Evolutionary conservation across 1,140 invertebrate species (phyloP).

Genomic region (Argopecten irradians): DNA sequence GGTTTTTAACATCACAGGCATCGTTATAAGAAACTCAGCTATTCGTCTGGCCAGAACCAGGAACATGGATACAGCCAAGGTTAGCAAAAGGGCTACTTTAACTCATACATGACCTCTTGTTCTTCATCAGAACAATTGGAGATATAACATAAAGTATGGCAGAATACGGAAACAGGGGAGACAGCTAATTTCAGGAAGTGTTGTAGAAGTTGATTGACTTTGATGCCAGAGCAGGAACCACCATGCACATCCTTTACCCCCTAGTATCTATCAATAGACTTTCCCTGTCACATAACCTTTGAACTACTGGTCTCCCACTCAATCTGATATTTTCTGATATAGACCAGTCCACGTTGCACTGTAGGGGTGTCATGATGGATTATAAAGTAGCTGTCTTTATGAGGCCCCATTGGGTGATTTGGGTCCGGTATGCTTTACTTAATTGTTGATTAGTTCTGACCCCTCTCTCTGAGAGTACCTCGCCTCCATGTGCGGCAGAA

Average conservation of each 20-base stretch:
- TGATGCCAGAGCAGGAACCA: neutral
- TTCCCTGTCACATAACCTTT: neutral
- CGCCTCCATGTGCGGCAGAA: neutral
- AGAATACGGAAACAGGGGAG: neutral
- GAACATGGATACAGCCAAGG: neutral
- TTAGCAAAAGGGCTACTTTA: neutral
- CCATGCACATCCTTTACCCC: neutral
- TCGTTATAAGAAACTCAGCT: neutral
- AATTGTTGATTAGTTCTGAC: conserved; percentile 1
- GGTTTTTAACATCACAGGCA: neutral
- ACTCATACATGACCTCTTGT: neutral
- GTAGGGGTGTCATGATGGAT: neutral
- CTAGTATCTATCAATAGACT: neutral
- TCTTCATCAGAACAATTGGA: neutral
- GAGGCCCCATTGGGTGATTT: conserved; percentile 20
- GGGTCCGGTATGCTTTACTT: conserved; percentile 4
- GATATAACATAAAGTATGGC: neutral
- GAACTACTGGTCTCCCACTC: neutral
- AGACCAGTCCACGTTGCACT: neutral
- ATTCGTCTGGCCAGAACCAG: neutral
- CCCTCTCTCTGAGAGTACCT: neutral
- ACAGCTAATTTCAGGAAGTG: conserved; percentile 8
- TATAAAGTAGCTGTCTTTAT: neutral
- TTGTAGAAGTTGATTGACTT: neutral
- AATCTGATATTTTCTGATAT: neutral